Base-by-base conservation (phyloP, 23 tunicate species). In the Ascidia mentula region DNA sequence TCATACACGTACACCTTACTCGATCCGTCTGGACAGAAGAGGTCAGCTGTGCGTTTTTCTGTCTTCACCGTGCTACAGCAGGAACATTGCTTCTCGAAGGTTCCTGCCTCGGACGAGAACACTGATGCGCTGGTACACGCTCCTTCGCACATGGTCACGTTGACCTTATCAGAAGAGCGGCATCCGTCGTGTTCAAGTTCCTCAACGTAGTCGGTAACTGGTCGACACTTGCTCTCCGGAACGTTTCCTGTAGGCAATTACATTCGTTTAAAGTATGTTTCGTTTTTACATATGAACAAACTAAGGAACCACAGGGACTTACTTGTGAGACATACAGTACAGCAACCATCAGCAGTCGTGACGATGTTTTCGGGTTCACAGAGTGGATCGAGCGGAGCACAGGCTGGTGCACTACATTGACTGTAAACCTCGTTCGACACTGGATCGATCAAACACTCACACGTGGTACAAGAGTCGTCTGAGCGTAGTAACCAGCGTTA, bases 91-190 rank as follows among this genome's bases (percentile, higher is more conserved):
- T 93, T 93, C 81, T 84, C 84, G 93, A 93, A 93, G 60, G 69
- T 78, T 45, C 98, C 98, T 0, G 81, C 78, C 72, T 88, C 93
- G 7, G 87, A 46, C 4, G 98, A 93, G 85, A 88, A 93, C 30
- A 93, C 91, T 38, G 98, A 93, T 39, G 94, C 92, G 76, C 93
- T 88, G 34, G 98, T 93, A 84, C 98, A 93, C 34, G 87, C 88
- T 24, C 98, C 98, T 70, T 93, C 94, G 83, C 98, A 93, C 98
- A 93, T 93, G 17, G 98, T 93, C 40, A 93, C 88, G 88, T 93
- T 90, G 15, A 93, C 86, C 79, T 84, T 84, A 24, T 84, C 83
- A 5, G 84, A n/a, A 22, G 98, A 93, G 60, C 72, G 39, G 71
- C 98, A 93, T 26, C 93, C 93, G 37, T 80, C 98, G 46, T 79